These are phyloP conservation scores for Benthosema pterotum DNA, from an alignment of 2,797 vertebrate species.

Conservation along the genomic window DNA sequence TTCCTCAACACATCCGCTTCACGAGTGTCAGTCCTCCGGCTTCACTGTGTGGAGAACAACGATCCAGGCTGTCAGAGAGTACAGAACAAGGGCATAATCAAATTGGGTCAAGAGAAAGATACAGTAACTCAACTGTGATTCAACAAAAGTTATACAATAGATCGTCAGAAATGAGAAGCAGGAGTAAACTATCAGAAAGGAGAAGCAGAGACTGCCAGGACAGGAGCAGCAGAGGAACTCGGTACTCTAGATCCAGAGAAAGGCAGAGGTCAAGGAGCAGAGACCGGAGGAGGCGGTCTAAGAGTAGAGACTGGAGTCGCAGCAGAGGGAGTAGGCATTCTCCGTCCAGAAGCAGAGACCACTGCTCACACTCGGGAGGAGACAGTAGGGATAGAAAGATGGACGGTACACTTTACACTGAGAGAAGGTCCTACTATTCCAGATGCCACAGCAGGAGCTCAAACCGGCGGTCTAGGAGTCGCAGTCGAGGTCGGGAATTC, in stretches of 20 bases:
- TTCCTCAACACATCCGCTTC: slow-evolving; percentile 81
- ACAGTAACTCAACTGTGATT: slow-evolving; percentile 18
- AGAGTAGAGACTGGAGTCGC: slow-evolving; percentile 66
- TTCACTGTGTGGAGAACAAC: slow-evolving; percentile 34
- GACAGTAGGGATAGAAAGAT: slow-evolving; percentile 73
- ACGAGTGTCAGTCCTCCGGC: slow-evolving; percentile 72
- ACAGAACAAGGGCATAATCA: slow-evolving; percentile 11
- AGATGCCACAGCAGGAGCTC: slow-evolving; percentile 45
- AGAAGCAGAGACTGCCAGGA: slow-evolving; percentile 17
- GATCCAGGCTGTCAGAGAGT: slow-evolving; percentile 24
- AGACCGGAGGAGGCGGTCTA: slow-evolving; percentile 69
- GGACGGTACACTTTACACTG: slow-evolving; percentile 60
- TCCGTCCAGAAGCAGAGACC: slow-evolving; percentile 81
- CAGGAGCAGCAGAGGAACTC: slow-evolving; percentile 58
- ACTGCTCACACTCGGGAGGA: slow-evolving; percentile 41
- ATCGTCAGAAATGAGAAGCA: slow-evolving; percentile 31
- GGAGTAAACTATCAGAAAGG: slow-evolving; percentile 29
- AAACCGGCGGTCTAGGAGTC: slow-evolving; percentile 42
- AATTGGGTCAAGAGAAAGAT: slow-evolving; percentile 35
- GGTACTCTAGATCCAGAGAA: slow-evolving; percentile 60
- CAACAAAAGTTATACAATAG: slow-evolving; percentile 29
- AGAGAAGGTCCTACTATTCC: slow-evolving; percentile 58
- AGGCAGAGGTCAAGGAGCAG: slow-evolving; percentile 74
- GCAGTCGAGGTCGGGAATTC: slow-evolving; percentile 58
- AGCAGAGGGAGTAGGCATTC: slow-evolving; percentile 76